A percentile compares a stretch with the other conserved stretches of the same genome.
These are phyloP conservation scores for Linurgus olivaceus DNA, from an alignment of 2,797 vertebrate genomes.

Conservation along the genomic window DNA sequence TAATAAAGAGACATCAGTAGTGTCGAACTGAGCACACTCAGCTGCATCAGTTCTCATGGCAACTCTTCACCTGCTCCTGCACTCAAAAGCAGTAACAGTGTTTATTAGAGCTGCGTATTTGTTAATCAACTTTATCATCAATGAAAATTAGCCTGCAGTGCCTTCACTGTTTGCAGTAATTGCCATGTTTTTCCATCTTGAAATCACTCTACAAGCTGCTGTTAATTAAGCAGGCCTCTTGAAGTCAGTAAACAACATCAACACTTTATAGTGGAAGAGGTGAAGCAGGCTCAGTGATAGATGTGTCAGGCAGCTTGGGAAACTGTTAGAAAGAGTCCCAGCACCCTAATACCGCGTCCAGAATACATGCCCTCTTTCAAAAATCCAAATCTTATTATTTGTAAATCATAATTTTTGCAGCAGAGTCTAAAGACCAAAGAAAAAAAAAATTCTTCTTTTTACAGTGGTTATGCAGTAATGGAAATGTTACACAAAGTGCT, in stretches of 20 bases:
- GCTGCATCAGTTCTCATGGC: constrained; percentile 26
- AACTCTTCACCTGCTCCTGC: constrained; percentile 34
- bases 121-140: constrained; percentile 50
- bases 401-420: not conserved
- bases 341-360: not conserved
- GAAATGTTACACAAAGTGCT: not conserved
- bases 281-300: not conserved
- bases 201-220: constrained; percentile 41
- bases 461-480: not conserved
- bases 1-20: not conserved
- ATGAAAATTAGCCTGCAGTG: constrained; percentile 43
- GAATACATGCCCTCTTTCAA: not conserved
- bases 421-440: not conserved
- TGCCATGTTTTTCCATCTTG: constrained; percentile 35
- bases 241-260: not conserved
- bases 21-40: not conserved
- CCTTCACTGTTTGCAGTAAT: constrained; percentile 33
- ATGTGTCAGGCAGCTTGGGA: not conserved
- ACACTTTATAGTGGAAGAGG: not conserved
- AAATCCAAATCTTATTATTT: not conserved
- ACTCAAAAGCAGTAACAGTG: constrained; percentile 5
- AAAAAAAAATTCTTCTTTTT: not conserved
- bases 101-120: constrained; percentile 37
- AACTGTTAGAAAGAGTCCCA: not conserved
- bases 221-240: constrained; percentile 47